A percentile compares a stretch with the other conserved stretches of the same genome.
These are phyloP conservation scores for Apodemus agrarius DNA, from an alignment of 2,797 vertebrate species.

Conservation along the genomic window DNA sequence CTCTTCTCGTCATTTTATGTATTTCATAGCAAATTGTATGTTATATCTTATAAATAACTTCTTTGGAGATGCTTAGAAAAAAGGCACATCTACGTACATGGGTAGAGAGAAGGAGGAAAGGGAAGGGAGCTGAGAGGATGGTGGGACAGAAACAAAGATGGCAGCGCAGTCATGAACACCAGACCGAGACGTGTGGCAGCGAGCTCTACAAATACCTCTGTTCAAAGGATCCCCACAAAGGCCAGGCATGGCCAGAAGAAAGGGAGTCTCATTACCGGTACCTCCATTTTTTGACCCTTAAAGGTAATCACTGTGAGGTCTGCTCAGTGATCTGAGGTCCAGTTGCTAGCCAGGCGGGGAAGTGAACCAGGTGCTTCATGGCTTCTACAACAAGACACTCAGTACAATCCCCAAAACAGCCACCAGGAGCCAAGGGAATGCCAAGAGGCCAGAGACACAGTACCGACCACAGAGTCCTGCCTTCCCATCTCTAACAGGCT, in stretches of 20 bases:
- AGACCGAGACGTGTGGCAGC: not conserved
- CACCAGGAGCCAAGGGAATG: not conserved
- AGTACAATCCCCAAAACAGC: not conserved
- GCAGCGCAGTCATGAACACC: not conserved
- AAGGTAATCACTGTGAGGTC: not conserved
- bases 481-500: not conserved
- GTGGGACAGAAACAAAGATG: not conserved
- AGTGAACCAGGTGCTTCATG: not conserved
- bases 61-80: not conserved
- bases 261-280: not conserved
- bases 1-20: not conserved
- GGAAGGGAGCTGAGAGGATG: not conserved
- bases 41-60: not conserved
- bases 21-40: conserved; percentile 4
- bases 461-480: not conserved
- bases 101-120: not conserved
- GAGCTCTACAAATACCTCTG: not conserved
- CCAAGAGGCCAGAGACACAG: not conserved
- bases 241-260: not conserved
- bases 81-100: not conserved
- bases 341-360: not conserved
- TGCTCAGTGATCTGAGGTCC: not conserved
- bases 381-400: not conserved
- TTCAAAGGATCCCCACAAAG: not conserved
- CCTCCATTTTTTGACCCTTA: not conserved